Percentiles rank a stretch among this genome's conserved stretches.
Evolutionary conservation across 2,888 invertebrate species (phyloP).

Genomic region (Eumerus sabulonum): DNA sequence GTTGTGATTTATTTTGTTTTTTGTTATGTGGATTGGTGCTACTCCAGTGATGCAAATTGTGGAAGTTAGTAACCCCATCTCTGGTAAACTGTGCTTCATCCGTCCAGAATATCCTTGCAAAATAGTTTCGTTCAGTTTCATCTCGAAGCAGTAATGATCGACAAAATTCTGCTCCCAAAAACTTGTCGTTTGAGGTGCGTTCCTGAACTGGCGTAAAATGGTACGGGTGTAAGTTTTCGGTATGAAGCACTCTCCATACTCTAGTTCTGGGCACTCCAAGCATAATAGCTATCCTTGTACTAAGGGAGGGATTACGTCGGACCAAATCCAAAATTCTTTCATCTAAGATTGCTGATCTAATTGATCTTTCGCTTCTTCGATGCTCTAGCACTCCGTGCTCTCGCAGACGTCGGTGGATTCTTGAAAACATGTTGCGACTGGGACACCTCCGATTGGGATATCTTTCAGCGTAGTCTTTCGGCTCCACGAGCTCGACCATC

Average conservation of each 20-base stretch:
- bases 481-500: too few relatives aligned
- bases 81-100: neutral
- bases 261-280: neutral
- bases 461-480: too few relatives aligned
- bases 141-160: slow-evolving; percentile 4
- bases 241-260: slow-evolving; percentile 6
- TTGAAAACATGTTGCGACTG: too few relatives aligned
- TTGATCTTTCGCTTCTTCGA: neutral
- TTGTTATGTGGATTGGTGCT: slow-evolving; percentile 2
- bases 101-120: slow-evolving; percentile 3
- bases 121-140: slow-evolving; percentile 4
- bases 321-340: slow-evolving; percentile 6
- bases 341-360: neutral
- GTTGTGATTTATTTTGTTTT: neutral
- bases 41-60: slow-evolving; percentile 2
- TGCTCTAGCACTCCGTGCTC: too few relatives aligned
- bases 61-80: neutral
- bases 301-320: slow-evolving; percentile 1
- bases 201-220: slow-evolving; percentile 2
- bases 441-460: too few relatives aligned
- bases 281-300: slow-evolving; percentile 4
- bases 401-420: too few relatives aligned
- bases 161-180: slow-evolving; percentile 2
- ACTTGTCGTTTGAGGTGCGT: slow-evolving; percentile 1
- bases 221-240: slow-evolving; percentile 3